Conservation (phyloP, 2,797 vertebrate genomes). For the Pipistrellus kuhlii region DNA sequence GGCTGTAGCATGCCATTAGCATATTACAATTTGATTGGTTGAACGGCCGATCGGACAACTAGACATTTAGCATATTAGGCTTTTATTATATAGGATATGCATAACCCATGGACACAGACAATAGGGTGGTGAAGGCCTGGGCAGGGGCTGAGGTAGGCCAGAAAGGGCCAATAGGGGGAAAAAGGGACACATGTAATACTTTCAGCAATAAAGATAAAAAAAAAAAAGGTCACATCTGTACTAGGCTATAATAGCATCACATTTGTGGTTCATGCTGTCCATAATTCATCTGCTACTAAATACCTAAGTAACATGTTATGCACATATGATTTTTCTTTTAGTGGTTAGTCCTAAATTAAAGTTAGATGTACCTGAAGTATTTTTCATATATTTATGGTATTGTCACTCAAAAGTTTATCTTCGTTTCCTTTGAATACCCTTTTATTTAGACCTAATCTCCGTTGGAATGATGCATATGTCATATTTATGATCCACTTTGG, state of each 20-base stretch:
- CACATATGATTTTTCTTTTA: background rate
- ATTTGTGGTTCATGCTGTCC: background rate
- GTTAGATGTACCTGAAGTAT: background rate
- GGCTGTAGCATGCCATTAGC: no score
- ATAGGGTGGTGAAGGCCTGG: no score
- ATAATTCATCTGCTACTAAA: background rate
- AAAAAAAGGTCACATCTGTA: background rate
- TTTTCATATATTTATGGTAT: background rate
- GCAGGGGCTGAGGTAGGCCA: no score
- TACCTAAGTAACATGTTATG: background rate
- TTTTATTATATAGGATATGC: no score
- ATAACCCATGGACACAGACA: no score
- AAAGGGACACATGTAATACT: no score
- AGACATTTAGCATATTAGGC: no score
- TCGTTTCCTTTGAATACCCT: background rate
- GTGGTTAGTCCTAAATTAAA: background rate
- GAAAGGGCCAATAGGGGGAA: no score
- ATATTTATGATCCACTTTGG: background rate
- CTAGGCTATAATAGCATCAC: background rate
- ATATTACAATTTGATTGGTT: no score
- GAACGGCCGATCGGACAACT: accelerated
- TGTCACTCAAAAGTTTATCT: constrained; percentile 15
- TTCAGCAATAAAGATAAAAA: no score
- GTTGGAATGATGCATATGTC: background rate
- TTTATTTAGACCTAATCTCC: constrained; percentile 35